Evolutionary conservation across 2,797 vertebrate species (phyloP), one percentile per base, ranked within the genome.

Genomic region (Fistularia tabacaria): DNA sequence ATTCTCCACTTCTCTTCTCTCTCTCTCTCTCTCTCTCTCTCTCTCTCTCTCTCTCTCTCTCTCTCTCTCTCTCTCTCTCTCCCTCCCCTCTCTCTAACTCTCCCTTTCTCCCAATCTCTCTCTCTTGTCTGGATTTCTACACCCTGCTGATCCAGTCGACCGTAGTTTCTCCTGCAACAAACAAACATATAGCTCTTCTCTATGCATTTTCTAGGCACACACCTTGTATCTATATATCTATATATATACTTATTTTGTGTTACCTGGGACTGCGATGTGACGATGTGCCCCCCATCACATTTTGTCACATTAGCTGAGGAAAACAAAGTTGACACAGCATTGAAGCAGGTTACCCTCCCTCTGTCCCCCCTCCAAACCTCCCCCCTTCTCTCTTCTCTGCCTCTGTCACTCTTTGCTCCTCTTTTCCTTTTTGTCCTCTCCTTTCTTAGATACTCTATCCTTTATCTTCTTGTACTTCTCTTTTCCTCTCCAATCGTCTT

Each of bases 251-350:
- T 88, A 83, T 64, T 88, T 85, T 88, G 89, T 90, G 90, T 89
- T 91, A 90, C 89, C 91, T 90, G 91, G 93, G 93, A 92, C 90
- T 91, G 90, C 77, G 91, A 97, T 97, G 94, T 95, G 94, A 93
- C 92, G 91, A 92, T 92, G 91, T 93, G 90, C 86, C 85, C 25
- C 66, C 69, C 77, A 87, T 90, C 89, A 90, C 94, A 95, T 94
- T 93, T 91, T 83, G 90, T 94, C 93, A 92, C 92, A 94, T 93
- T 92, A 80, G 91, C 93, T 92, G 91, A 89, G 91, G 80, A 82
- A 81, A 82, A 77, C 58, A 72, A 88, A 88, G 79, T 83, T 91
- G 91, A 93, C 88, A 92, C 91, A 93, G 93, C 92, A 91, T 90
- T 92, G 90, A 93, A 94, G 92, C 92, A 90, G 95, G 94, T 93